These are phyloP conservation scores for Diprion similis DNA, from an alignment of 1,140 invertebrate species.

Conservation along the genomic window DNA sequence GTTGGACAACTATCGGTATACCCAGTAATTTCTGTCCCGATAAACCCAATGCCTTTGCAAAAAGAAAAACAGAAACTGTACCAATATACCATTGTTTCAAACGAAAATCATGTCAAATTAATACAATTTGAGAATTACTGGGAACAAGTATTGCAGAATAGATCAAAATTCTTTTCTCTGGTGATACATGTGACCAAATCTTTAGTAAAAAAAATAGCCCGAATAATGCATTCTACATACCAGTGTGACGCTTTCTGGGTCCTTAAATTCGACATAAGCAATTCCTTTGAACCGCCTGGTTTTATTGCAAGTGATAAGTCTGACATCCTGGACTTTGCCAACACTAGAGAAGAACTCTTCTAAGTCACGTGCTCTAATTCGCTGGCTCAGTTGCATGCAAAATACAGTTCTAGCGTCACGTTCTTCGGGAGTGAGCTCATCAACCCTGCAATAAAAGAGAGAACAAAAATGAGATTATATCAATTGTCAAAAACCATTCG, in stretches of 20 bases:
- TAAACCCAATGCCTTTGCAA: constrained; percentile 88
- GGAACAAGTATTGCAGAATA: constrained; percentile 22
- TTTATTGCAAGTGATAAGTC: constrained; percentile 99
- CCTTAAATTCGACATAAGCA: constrained; percentile 98
- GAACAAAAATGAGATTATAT: neutral
- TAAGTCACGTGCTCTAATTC: constrained; percentile 93
- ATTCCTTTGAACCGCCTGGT: constrained; percentile 99
- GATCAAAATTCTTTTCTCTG: constrained; percentile 12
- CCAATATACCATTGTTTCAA: neutral
- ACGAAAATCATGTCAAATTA: constrained; percentile 16
- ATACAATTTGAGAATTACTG: constrained; percentile 20
- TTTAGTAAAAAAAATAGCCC: constrained; percentile 2
- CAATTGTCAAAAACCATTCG: neutral
- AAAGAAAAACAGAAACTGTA: constrained; percentile 24
- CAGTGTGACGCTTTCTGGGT: constrained; percentile 96
- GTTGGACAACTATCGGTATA: constrained; percentile 97
- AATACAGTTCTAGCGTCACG: constrained; percentile 98
- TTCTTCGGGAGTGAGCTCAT: constrained; percentile 95
- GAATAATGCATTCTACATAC: constrained; percentile 64
- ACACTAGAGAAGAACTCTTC: constrained; percentile 99
- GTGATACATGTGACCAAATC: too few species aligned
- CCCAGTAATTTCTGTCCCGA: constrained; percentile 97
- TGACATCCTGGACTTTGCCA: constrained; percentile 97
- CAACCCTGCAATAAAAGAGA: constrained; percentile 45
- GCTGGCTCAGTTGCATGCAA: constrained; percentile 95